phyloP scores from a whole-genome alignment of 2,113 vertebrate species.

The Sclerurus mexicanus region DNA sequence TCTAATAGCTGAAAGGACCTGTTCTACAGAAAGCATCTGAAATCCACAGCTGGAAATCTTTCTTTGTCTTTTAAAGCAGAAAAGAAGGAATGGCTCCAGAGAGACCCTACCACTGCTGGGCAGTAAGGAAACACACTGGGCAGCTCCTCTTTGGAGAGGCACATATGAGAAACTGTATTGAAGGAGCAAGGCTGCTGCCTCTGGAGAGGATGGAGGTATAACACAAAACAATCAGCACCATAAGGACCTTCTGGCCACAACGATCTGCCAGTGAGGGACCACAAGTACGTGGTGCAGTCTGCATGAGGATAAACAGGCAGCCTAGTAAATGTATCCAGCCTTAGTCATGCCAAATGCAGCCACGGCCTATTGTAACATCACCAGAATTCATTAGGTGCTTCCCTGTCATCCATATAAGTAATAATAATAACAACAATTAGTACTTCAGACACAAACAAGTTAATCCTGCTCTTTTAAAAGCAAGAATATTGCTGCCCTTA shows the following conservation, averaged over 20 bases:
- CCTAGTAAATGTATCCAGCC: not conserved
- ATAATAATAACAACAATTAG: slow-evolving; percentile 43
- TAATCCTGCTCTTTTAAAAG: slow-evolving; percentile 47
- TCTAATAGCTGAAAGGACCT: not conserved
- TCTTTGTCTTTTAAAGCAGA: not conserved
- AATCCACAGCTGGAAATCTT: not conserved
- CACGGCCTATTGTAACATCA: not conserved
- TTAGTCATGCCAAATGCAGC: slow-evolving; percentile 30
- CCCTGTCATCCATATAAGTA: slow-evolving; percentile 16
- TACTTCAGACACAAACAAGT: slow-evolving; percentile 37
- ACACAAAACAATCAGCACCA: not conserved
- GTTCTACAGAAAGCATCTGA: not conserved
- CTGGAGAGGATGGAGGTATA: not conserved
- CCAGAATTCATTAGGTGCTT: slow-evolving; percentile 32
- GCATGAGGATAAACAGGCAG: not conserved
- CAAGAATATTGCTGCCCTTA: slow-evolving; percentile 40
- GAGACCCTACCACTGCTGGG: not conserved
- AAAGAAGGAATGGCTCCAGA: not conserved
- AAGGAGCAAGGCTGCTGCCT: not conserved
- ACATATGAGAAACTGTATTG: not conserved
- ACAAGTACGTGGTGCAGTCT: not conserved
- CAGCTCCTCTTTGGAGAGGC: not conserved
- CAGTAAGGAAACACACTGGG: not conserved
- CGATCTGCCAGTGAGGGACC: not conserved
- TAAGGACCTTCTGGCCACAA: not conserved